phyloP scores from a whole-genome alignment of 2,888 invertebrate genomes.

The Epirrita christyi region DNA sequence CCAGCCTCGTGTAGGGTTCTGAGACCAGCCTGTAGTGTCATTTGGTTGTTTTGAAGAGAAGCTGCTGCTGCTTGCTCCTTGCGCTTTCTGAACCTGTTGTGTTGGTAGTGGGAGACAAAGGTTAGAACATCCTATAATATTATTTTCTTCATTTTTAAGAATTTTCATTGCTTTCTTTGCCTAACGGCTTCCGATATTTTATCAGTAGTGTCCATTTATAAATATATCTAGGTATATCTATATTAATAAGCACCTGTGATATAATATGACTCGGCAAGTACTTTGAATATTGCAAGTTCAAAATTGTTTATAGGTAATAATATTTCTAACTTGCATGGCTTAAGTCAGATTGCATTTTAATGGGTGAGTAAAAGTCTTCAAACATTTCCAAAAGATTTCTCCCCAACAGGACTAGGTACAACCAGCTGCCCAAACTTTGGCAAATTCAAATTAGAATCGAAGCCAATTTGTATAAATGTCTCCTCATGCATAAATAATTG shows the following conservation, averaged over 20 bases:
- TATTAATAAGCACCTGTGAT: too few species aligned
- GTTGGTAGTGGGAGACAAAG: slow-evolving; percentile 7
- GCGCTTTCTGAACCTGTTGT: slow-evolving; percentile 94
- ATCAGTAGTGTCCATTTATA: too few species aligned
- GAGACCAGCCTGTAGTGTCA: slow-evolving; percentile 97
- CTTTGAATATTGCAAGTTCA: not conserved
- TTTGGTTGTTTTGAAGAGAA: slow-evolving; percentile 86
- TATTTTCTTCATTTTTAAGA: too few species aligned
- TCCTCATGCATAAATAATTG: slow-evolving; percentile 54
- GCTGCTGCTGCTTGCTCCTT: slow-evolving; percentile 91
- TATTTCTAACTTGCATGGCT: not conserved
- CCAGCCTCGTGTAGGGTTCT: slow-evolving; percentile 98
- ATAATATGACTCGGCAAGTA: too few species aligned
- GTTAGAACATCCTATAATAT: slow-evolving; percentile 3
- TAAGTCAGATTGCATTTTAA: not conserved
- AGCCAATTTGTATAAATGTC: slow-evolving; percentile 37
- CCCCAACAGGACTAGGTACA: slow-evolving; percentile 24
- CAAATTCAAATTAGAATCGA: slow-evolving; percentile 17
- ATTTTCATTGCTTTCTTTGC: too few species aligned
- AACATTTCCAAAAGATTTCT: slow-evolving; percentile 1
- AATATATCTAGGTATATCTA: too few species aligned
- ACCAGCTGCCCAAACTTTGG: slow-evolving; percentile 31
- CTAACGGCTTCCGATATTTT: too few species aligned
- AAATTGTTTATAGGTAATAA: not conserved
- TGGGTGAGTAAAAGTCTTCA: not conserved